Conservation (phyloP, 2,888 invertebrate genomes). For the Heteromurus nitidus region DNA sequence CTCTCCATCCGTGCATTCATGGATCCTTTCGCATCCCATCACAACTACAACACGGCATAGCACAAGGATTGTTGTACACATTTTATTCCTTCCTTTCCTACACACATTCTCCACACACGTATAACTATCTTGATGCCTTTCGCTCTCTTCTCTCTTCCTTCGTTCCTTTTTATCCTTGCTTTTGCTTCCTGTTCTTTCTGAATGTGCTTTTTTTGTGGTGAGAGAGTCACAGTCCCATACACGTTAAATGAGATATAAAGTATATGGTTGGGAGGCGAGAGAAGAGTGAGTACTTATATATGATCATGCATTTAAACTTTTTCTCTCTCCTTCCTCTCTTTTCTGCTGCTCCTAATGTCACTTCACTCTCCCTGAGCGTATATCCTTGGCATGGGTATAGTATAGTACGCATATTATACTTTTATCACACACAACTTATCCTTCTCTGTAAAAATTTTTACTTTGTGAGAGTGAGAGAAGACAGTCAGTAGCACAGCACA, state of each 20-base stretch:
- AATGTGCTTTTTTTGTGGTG: slow-evolving; percentile 5
- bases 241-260: slow-evolving; percentile 5
- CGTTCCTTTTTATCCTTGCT: slow-evolving; percentile 63
- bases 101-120: neutral
- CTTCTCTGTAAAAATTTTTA: too few relatives aligned
- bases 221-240: neutral
- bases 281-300: slow-evolving; percentile 47
- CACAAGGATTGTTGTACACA: too few relatives aligned
- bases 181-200: slow-evolving; percentile 54
- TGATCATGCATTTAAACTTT: neutral
- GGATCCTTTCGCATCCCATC: slow-evolving; percentile 22
- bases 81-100: neutral
- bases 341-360: slow-evolving; percentile 51
- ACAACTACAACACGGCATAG: too few relatives aligned
- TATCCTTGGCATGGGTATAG: neutral
- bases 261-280: neutral
- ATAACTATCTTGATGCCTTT: neutral
- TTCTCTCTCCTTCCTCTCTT: slow-evolving; percentile 34
- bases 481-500: neutral
- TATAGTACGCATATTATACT: neutral
- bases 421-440: too few relatives aligned
- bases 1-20: slow-evolving; percentile 14
- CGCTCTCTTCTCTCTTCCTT: slow-evolving; percentile 15
- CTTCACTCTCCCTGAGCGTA: slow-evolving; percentile 37
- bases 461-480: neutral